Evolutionary conservation across 1,140 invertebrate species (phyloP), one percentile per base, ranked within the genome.

Genomic region (Cyclargus thomasi): DNA sequence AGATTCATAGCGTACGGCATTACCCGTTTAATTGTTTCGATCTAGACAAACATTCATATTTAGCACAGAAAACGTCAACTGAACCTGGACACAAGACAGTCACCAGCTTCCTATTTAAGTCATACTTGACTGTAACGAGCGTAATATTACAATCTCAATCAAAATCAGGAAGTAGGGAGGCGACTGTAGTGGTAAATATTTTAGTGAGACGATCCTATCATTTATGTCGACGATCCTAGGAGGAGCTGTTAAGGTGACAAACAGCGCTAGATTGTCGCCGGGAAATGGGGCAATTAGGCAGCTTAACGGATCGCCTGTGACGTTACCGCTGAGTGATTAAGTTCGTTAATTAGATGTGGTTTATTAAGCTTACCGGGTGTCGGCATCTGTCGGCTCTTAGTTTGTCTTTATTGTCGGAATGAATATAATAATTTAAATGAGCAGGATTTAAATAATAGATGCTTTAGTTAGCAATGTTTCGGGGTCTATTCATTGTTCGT

Each of bases 131-230:
- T 47, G 14, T 47, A 47, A 47, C 14, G 39, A 47, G 5, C 0
- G 39, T 47, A 47, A 47, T 59, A 21, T 59, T 18, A 21, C 55
- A 11, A 59, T 55, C 55, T 59, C 21, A 59, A 59, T 59, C 55
- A 20, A 21, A 59, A 59, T 18, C 18, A 21, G 55, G 20, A 59
- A 21, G 55, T 10, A 59, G 55, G 17, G 55, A 59, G 3, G 7
- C 20, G 55, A 59, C 8, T 8, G 10, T 11, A 20, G 10, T 21
- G n/a, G 55, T 59, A 59, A 59, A 59, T 59, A 20, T 59, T 20
- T 53, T 59, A 64, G 63, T 39, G 10, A 36, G 55, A 7, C 18
- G 55, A 18, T 59, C 8, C 17, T 21, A 21, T 20, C 17, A 20
- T 59, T 18, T 20, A 21, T 59, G 55, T 20, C 55, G 55, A 21